These are phyloP conservation scores for Eupithecia subfuscata DNA, from an alignment of 2,888 invertebrate species.

Conservation along the genomic window DNA sequence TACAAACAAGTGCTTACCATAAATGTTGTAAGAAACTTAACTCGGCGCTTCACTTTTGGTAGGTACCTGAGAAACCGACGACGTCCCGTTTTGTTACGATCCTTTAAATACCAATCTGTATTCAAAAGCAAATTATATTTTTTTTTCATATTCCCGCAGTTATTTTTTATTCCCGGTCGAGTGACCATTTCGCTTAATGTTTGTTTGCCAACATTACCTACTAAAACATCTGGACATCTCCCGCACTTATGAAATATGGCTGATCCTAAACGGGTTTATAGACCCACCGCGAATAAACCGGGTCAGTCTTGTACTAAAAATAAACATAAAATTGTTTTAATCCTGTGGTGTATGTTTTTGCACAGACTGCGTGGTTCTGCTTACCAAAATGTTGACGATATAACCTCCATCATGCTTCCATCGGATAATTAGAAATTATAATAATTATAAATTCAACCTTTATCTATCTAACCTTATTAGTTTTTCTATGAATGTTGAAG, in stretches of 20 bases:
- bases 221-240: slow-evolving; percentile 60
- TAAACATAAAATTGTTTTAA: slow-evolving; percentile 64
- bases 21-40: no score
- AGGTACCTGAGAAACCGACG: background rate
- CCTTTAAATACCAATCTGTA: background rate
- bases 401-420: slow-evolving; percentile 42
- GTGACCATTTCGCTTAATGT: slow-evolving; percentile 7
- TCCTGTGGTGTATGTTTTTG: slow-evolving; percentile 60
- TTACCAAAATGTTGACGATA: slow-evolving; percentile 47
- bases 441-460: no score
- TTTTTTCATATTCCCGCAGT: background rate
- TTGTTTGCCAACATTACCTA: slow-evolving; percentile 26
- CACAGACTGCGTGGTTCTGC: slow-evolving; percentile 47
- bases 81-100: background rate
- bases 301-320: slow-evolving; percentile 65
- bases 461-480: no score
- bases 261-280: slow-evolving; percentile 61
- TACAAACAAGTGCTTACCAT: no score
- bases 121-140: background rate
- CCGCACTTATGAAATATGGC: slow-evolving; percentile 56
- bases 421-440: slow-evolving; percentile 40
- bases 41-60: no score
- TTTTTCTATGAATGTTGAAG: no score
- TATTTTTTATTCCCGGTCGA: slow-evolving; percentile 20
- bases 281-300: slow-evolving; percentile 60